Percentiles rank a stretch among this genome's conserved stretches.
Evolutionary conservation across 2,797 vertebrate species (phyloP).

Genomic region (Uromys caudimaculatus): DNA sequence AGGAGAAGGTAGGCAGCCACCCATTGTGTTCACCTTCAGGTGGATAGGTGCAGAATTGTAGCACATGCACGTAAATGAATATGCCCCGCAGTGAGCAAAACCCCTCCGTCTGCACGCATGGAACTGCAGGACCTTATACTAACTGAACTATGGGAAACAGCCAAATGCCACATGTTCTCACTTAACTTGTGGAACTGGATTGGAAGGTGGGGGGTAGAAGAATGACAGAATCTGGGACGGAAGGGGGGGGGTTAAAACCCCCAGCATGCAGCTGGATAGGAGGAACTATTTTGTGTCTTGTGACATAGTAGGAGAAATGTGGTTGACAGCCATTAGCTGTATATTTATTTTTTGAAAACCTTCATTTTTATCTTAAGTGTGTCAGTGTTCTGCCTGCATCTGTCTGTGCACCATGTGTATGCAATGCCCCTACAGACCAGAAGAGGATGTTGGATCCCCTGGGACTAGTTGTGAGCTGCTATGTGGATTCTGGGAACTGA

Average conservation of each 20-base stretch:
- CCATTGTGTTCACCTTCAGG: too few relatives aligned
- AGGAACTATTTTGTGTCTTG: not conserved
- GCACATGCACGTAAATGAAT: not conserved
- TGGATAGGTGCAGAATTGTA: not conserved
- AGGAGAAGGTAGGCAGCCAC: not conserved
- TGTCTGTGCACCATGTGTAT: not conserved
- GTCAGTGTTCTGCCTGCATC: not conserved
- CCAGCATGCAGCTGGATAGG: not conserved
- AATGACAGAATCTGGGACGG: not conserved
- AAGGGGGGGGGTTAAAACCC: not conserved
- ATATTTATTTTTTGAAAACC: not conserved
- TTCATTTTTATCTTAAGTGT: not conserved
- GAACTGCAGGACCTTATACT: not conserved
- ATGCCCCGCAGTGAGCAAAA: not conserved
- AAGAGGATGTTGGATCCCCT: not conserved
- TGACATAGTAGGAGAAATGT: too few relatives aligned
- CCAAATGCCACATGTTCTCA: not conserved
- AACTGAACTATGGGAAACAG: not conserved
- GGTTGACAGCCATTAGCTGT: not conserved
- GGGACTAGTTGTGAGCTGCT: not conserved
- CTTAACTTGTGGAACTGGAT: not conserved
- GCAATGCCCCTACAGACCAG: not conserved
- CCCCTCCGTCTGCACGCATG: not conserved
- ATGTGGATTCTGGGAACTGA: not conserved
- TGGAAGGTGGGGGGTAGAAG: not conserved